Percentiles rank a stretch among this genome's conserved stretches.
phyloP scores from a whole-genome alignment of 1,140 invertebrate genomes.

The Drosophila grimshawi region DNA sequence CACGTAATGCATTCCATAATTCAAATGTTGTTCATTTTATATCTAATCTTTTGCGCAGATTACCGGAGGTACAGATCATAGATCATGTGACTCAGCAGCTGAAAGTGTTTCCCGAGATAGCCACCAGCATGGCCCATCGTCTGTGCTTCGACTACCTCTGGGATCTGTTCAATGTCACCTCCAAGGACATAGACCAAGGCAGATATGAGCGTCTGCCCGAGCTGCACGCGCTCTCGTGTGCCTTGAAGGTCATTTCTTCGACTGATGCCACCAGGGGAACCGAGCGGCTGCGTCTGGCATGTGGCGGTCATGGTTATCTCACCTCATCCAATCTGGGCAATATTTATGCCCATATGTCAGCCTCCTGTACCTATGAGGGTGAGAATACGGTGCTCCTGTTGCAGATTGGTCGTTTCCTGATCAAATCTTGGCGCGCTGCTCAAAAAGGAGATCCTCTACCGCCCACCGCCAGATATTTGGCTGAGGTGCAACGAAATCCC shows the following conservation, averaged over 20 bases:
- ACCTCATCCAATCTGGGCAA: constrained; percentile 92
- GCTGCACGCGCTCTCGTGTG: constrained; percentile 95
- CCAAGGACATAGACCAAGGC: constrained; percentile 90
- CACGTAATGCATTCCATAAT: constrained; percentile 86
- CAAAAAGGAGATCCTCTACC: constrained; percentile 86
- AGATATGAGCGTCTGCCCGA: constrained; percentile 92
- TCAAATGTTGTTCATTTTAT: neutral
- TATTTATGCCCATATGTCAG: constrained; percentile 91
- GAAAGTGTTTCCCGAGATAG: constrained; percentile 95
- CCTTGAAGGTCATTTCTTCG: constrained; percentile 94
- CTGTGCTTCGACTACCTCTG: constrained; percentile 90
- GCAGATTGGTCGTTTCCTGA: constrained; percentile 93
- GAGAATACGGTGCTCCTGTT: constrained; percentile 96
- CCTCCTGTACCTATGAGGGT: constrained; percentile 96
- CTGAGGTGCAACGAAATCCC: constrained; percentile 71
- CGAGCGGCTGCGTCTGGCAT: constrained; percentile 92
- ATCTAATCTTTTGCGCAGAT: constrained; percentile 53
- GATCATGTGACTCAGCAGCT: constrained; percentile 97
- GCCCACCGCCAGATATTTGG: constrained; percentile 88
- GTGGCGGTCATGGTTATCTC: constrained; percentile 97
- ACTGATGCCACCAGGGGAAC: constrained; percentile 89
- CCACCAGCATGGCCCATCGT: constrained; percentile 90
- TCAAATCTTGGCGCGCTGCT: constrained; percentile 90
- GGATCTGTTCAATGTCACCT: constrained; percentile 92
- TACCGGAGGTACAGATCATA: constrained; percentile 94